Evolutionary conservation across 1,140 invertebrate genomes (phyloP).

Genomic region (Ceratina calcarata): DNA sequence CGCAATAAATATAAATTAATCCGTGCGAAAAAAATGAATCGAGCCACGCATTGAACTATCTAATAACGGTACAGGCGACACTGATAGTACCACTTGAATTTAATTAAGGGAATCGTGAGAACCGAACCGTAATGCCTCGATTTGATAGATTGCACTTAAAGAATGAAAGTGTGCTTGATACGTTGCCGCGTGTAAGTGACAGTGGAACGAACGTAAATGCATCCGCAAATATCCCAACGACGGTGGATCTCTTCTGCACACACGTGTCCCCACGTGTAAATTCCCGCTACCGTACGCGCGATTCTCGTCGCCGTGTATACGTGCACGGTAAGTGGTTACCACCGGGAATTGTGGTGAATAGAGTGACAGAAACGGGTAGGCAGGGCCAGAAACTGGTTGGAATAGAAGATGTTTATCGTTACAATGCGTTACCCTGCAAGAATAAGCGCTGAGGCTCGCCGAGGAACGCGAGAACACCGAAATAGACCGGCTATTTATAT

Average conservation of each 20-base stretch:
- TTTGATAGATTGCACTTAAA: not conserved
- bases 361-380: slow-evolving; percentile 6
- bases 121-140: too few species aligned
- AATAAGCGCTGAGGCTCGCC: slow-evolving; percentile 13
- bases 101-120: too few species aligned
- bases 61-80: too few species aligned
- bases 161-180: not conserved
- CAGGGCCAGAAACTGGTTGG: not conserved
- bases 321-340: not conserved
- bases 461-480: not conserved
- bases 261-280: slow-evolving; percentile 3
- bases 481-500: not conserved
- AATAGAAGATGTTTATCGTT: not conserved
- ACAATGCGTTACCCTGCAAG: not conserved
- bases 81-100: too few species aligned
- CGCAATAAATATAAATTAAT: too few species aligned
- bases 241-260: not conserved
- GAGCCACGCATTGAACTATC: too few species aligned
- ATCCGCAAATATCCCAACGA: slow-evolving; percentile 20
- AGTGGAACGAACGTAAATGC: slow-evolving; percentile 27
- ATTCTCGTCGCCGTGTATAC: not conserved
- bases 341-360: not conserved
- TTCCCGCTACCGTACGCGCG: not conserved
- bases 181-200: slow-evolving; percentile 9
- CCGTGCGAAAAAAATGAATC: too few species aligned